These are phyloP conservation scores for Megalops atlanticus DNA, from an alignment of 2,113 vertebrate species.

Conservation along the genomic window DNA sequence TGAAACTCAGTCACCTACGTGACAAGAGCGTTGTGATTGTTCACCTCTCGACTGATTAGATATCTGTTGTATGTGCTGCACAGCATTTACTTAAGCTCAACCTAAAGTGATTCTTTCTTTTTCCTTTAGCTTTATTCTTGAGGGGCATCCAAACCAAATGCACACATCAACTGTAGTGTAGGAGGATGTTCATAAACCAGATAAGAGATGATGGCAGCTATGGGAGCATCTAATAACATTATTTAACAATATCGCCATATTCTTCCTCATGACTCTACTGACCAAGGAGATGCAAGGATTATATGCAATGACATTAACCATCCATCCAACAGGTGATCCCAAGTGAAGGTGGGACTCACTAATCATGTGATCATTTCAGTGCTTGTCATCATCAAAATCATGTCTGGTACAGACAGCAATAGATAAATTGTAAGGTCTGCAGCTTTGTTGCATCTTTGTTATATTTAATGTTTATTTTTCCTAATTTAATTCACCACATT, in stretches of 20 bases:
- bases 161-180: neutral
- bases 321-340: neutral
- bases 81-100: neutral
- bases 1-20: no score
- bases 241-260: neutral
- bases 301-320: neutral
- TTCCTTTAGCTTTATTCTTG: neutral
- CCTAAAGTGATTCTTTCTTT: neutral
- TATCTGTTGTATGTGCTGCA: neutral
- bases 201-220: neutral
- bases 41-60: no score
- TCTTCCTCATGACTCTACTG: neutral
- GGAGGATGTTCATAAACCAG: neutral
- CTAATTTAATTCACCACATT: neutral
- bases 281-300: neutral
- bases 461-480: neutral
- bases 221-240: neutral
- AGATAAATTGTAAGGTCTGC: neutral
- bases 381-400: neutral
- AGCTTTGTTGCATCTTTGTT: neutral
- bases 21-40: no score
- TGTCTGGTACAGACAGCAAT: neutral
- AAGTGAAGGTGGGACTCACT: neutral
- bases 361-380: neutral
- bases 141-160: neutral